Conservation (phyloP, 2,113 vertebrate species). For the Corythornis madagascariensis region DNA sequence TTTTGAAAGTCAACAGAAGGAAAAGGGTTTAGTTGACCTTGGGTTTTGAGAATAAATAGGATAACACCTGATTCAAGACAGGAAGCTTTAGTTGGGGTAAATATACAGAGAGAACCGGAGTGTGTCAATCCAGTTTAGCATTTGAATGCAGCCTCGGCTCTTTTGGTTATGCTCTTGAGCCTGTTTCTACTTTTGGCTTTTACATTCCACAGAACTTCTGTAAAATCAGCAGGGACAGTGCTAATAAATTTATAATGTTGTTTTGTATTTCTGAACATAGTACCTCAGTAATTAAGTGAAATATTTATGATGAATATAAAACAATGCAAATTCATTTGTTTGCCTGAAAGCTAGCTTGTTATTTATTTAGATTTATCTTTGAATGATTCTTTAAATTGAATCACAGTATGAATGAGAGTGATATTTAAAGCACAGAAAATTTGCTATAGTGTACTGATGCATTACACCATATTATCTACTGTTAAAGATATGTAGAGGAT, state of each 20-base stretch:
- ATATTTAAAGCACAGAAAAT: conserved; percentile 67
- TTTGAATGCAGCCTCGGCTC: conserved; percentile 55
- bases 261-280: conserved; percentile 83
- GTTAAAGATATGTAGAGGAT: conserved; percentile 11
- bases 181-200: conserved; percentile 75
- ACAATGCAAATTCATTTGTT: conserved; percentile 86
- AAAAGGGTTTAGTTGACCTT: conserved; percentile 52
- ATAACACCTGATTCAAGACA: conserved; percentile 55
- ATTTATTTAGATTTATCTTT: conserved; percentile 83
- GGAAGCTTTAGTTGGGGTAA: conserved; percentile 52
- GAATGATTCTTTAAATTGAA: conserved; percentile 75
- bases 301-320: conserved; percentile 88
- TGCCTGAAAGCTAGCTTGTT: conserved; percentile 82
- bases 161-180: conserved; percentile 56
- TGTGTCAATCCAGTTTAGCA: conserved; percentile 44
- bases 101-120: background rate
- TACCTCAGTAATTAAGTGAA: conserved; percentile 85
- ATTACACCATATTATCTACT: background rate
- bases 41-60: conserved; percentile 64
- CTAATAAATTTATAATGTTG: conserved; percentile 86
- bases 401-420: conserved; percentile 54
- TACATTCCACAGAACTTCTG: conserved; percentile 72
- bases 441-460: conserved; percentile 8
- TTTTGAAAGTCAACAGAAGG: conserved; percentile 64
- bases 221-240: conserved; percentile 77